Conservation (phyloP, 2,113 vertebrate genomes). For the Cettia cetti region DNA sequence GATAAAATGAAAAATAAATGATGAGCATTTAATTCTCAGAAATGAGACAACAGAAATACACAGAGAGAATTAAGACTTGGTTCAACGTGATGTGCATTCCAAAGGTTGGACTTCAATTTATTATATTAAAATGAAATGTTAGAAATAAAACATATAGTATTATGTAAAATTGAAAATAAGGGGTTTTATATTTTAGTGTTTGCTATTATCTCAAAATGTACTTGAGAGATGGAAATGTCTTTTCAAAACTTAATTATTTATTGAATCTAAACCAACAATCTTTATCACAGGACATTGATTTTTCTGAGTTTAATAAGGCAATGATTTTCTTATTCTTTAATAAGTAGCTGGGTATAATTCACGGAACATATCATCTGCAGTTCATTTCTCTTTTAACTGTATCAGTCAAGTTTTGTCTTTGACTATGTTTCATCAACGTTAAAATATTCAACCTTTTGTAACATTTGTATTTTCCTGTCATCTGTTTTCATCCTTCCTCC, state of each 20-base stretch:
- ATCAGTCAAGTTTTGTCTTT: neutral
- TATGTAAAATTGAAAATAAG: neutral
- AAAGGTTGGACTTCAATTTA: neutral
- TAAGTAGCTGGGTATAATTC: neutral
- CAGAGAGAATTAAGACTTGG: neutral
- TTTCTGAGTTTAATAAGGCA: neutral
- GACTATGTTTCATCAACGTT: neutral
- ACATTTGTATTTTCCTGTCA: neutral
- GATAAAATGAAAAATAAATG: neutral
- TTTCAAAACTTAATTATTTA: neutral
- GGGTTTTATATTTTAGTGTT: neutral
- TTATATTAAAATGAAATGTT: neutral
- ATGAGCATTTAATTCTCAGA: neutral
- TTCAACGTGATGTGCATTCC: neutral
- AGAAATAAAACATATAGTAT: neutral
- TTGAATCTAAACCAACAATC: neutral
- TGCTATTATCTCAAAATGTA: neutral
- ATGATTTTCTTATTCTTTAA: neutral
- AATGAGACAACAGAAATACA: neutral
- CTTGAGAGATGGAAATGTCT: neutral
- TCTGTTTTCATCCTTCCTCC: neutral
- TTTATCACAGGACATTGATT: neutral
- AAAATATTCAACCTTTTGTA: neutral
- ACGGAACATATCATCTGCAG: neutral
- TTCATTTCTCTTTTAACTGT: neutral